Base-by-base conservation (phyloP, 2,888 invertebrate genomes). In the Pristionchus entomophagus region DNA sequence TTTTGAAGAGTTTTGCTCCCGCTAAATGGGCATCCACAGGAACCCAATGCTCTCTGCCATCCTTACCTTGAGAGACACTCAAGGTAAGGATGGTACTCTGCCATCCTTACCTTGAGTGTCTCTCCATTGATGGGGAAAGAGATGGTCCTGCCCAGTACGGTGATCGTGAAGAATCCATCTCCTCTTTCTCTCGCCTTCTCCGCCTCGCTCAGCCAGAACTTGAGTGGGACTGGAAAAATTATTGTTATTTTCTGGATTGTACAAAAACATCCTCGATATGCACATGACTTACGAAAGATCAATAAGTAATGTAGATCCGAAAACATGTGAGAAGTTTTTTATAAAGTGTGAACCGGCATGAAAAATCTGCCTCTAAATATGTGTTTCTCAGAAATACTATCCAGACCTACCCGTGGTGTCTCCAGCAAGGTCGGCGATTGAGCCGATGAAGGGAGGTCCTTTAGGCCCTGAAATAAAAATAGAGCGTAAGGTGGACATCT, bases 51-150 rank as follows among this genome's bases (percentile, higher is more conserved):
- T n/a, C n/a, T n/a, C n/a, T n/a, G n/a, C n/a, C n/a, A n/a, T n/a
- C n/a, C n/a, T n/a, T n/a, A n/a, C n/a, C n/a, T n/a, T n/a, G n/a
- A n/a, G n/a, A n/a, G n/a, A n/a, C n/a, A n/a, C n/a, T n/a, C n/a
- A n/a, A n/a, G n/a, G n/a, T n/a, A n/a, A n/a, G n/a, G n/a, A n/a
- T n/a, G n/a, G n/a, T n/a, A n/a, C n/a, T n/a, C n/a, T n/a, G n/a
- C n/a, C n/a, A n/a, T n/a, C n/a, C 51, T 6, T 12, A 84, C 83
- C 83, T 35, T 45, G 14, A 65, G 29, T 10, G 26, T 32, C 32
- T 84, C 65, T 84, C 83, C 83, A 49, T 84, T 51, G 3, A 84
- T 4, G 14, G 83, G 83, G 49, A 84, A 65, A 2, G 62, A 45
- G 49, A 84, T 45, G 10, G 17, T 26, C 29, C 83, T 41, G 12